phyloP scores from a whole-genome alignment of 2,113 vertebrate species.

The chimpanzee (Pan troglodytes) region DNA sequence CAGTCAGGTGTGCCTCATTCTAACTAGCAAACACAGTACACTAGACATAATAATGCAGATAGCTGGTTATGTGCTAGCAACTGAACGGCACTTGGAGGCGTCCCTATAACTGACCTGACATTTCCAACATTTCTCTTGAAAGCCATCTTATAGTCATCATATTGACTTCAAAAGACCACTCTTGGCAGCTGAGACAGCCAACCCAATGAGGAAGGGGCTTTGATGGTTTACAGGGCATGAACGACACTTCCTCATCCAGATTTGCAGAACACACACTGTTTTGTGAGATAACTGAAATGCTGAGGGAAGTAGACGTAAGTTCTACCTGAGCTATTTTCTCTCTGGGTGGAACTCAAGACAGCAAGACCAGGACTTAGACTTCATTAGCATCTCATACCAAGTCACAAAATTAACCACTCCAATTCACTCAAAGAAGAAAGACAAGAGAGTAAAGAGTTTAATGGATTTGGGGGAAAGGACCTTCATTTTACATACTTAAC shows the following conservation, averaged over 20 bases:
- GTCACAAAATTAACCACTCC: background rate
- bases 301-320: background rate
- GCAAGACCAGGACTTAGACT: background rate
- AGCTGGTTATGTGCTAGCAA: background rate
- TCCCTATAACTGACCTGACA: background rate
- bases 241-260: background rate
- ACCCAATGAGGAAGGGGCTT: background rate
- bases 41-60: background rate
- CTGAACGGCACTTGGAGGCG: background rate
- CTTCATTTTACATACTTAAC: constrained; percentile 47
- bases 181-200: background rate
- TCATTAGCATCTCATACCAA: background rate
- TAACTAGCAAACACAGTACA: background rate
- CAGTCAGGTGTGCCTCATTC: background rate
- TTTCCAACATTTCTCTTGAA: background rate
- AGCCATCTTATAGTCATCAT: background rate
- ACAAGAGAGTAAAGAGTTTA: background rate
- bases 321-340: background rate
- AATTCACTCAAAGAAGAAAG: background rate
- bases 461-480: background rate
- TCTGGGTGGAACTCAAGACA: background rate
- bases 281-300: background rate
- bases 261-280: background rate
- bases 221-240: background rate
- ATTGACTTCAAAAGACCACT: background rate